These are phyloP conservation scores for Stenchaetothrips biformis DNA, from an alignment of 2,888 invertebrate species.

Conservation along the genomic window DNA sequence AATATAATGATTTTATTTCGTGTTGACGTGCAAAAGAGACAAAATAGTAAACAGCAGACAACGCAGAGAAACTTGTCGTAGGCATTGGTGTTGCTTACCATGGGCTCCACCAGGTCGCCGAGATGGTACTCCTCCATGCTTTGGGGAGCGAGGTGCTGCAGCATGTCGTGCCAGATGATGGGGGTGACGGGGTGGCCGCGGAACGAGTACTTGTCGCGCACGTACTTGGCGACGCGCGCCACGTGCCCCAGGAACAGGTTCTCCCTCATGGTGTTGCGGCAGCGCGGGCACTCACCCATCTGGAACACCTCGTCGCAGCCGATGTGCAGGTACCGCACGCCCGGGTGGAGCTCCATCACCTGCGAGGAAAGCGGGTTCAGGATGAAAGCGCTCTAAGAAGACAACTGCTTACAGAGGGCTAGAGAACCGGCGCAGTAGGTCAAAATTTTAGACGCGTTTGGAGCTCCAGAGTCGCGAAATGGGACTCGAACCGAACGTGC, in stretches of 20 bases:
- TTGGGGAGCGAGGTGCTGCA: constrained; percentile 58
- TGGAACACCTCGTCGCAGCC: constrained; percentile 72
- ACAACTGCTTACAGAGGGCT: no score
- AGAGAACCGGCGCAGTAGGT: no score
- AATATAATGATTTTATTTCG: constrained; percentile 3
- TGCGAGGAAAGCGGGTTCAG: constrained; percentile 37
- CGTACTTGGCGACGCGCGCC: constrained; percentile 54
- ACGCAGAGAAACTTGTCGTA: not conserved
- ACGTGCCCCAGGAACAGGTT: constrained; percentile 61
- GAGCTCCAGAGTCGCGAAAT: not conserved
- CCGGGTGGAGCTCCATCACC: constrained; percentile 44
- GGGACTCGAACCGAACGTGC: no score
- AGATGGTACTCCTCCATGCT: constrained; percentile 58
- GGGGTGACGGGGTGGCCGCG: constrained; percentile 50
- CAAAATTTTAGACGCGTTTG: not conserved
- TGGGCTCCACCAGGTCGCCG: constrained; percentile 65
- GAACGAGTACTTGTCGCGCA: constrained; percentile 51
- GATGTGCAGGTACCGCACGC: constrained; percentile 57
- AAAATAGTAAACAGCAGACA: not conserved
- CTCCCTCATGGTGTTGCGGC: constrained; percentile 51
- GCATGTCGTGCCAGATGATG: constrained; percentile 79
- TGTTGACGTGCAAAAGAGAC: not conserved
- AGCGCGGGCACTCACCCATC: constrained; percentile 61
- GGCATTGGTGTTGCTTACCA: constrained; percentile 48
- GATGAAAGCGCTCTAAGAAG: not conserved